Percentiles rank a stretch among this genome's conserved stretches.
These are phyloP conservation scores for Fistularia tabacaria DNA, from an alignment of 2,797 vertebrate species.

Conservation along the genomic window DNA sequence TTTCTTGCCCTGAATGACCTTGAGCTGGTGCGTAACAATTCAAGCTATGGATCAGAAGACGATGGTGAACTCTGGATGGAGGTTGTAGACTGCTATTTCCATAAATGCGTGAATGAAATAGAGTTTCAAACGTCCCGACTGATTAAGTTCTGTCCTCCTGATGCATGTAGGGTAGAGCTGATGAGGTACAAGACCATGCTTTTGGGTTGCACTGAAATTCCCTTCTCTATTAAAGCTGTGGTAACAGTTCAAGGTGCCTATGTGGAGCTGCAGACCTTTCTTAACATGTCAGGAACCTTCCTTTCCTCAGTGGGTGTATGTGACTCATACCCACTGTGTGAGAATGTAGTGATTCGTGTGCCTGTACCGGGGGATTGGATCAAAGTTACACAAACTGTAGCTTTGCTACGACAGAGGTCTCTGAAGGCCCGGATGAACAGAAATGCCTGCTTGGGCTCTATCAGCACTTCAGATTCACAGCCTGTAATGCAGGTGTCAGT, in stretches of 20 bases:
- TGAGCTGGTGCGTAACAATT: constrained; percentile 77
- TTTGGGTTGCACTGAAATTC: constrained; percentile 74
- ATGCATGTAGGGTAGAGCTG: constrained; percentile 89
- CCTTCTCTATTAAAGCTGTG: constrained; percentile 85
- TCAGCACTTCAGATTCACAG: constrained; percentile 80
- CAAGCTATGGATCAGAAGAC: constrained; percentile 79
- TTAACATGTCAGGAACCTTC: constrained; percentile 80
- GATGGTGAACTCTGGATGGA: constrained; percentile 80
- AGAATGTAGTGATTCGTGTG: constrained; percentile 85
- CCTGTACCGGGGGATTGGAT: constrained; percentile 91
- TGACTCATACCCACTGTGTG: constrained; percentile 75
- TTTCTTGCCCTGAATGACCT: constrained; percentile 91
- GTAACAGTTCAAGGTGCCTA: constrained; percentile 93
- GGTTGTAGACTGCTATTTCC: constrained; percentile 82
- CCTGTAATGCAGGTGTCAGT: constrained; percentile 89
- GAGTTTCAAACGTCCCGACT: constrained; percentile 82
- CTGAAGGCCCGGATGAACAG: constrained; percentile 95
- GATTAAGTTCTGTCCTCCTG: constrained; percentile 84
- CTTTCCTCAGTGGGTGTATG: constrained; percentile 37
- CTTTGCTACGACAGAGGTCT: constrained; percentile 89
- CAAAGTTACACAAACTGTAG: constrained; percentile 83
- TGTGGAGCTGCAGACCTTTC: constrained; percentile 90
- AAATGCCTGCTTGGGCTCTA: constrained; percentile 86
- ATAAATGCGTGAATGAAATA: constrained; percentile 80
- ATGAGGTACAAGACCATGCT: constrained; percentile 85